A percentile compares a stretch with the other conserved stretches of the same genome.
Conservation (phyloP, 2,113 vertebrate species). For the Oreochromis niloticus region DNA sequence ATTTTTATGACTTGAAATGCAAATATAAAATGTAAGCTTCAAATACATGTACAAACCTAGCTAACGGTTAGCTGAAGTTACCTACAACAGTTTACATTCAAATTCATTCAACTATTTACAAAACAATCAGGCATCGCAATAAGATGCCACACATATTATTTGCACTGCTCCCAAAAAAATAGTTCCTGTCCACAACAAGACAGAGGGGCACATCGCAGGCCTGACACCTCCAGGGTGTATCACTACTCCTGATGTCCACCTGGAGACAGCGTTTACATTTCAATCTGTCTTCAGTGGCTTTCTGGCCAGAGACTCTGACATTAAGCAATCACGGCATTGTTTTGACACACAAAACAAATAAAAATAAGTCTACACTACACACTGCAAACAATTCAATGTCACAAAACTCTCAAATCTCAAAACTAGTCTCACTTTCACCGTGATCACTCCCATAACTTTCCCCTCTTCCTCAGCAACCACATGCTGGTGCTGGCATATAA, state of each 20-base stretch:
- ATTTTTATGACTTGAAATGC: background rate
- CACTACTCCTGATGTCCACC: background rate
- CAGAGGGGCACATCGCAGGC: background rate
- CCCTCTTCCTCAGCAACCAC: background rate
- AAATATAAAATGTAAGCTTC: background rate
- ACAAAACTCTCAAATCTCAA: background rate
- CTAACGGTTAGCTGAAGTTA: background rate
- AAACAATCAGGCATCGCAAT: background rate
- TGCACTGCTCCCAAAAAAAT: rapidly evolving
- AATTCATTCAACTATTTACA: background rate
- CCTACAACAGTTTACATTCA: background rate
- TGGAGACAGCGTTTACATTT: background rate
- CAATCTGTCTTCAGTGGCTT: background rate
- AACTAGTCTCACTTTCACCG: rapidly evolving
- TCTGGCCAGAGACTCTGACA: background rate
- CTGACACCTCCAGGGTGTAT: rapidly evolving
- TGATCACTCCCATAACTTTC: background rate
- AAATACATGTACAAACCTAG: background rate
- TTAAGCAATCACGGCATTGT: background rate
- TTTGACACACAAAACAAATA: background rate
- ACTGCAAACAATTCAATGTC: background rate
- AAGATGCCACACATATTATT: background rate
- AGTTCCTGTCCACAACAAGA: rapidly evolving
- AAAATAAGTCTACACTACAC: background rate
- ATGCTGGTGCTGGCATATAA: rapidly evolving